Conservation (phyloP, 2,888 invertebrate genomes). For the Crematogaster levior region DNA sequence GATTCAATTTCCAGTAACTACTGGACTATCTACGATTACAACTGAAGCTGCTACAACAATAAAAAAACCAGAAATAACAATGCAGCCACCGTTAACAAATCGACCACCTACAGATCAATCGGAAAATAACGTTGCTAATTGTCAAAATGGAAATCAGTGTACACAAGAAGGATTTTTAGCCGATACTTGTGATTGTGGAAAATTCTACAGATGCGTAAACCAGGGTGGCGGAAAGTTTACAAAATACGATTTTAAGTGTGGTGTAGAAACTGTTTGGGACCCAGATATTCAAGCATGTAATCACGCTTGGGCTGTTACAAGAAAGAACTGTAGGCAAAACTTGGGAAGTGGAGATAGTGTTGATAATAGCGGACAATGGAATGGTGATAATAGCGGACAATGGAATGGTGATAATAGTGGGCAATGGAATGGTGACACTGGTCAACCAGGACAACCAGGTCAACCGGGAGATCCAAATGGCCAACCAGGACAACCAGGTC, state of each 20-base stretch:
- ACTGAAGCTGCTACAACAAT: conserved; percentile 45
- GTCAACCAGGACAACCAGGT: conserved; percentile 66
- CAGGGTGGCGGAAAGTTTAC: conserved; percentile 84
- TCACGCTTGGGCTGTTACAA: conserved; percentile 85
- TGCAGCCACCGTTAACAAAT: conserved; percentile 21
- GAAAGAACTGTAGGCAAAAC: conserved; percentile 66
- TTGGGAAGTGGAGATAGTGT: conserved; percentile 26
- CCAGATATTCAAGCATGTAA: conserved; percentile 87
- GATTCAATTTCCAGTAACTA: conserved; percentile 12
- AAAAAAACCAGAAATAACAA: conserved; percentile 7
- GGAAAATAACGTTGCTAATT: conserved; percentile 15
- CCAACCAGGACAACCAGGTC: conserved; percentile 73
- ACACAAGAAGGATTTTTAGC: conserved; percentile 85
- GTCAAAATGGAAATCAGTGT: conserved; percentile 74
- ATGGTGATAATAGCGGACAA: conserved; percentile 71
- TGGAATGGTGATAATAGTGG: conserved; percentile 69
- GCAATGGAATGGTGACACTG: conserved; percentile 68
- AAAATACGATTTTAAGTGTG: conserved; percentile 87
- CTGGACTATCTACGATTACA: conserved; percentile 33
- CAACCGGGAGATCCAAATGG: conserved; percentile 62
- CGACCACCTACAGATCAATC: conserved; percentile 35
- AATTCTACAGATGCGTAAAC: conserved; percentile 85
- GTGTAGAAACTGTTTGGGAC: conserved; percentile 88
- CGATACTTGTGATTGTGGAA: conserved; percentile 84
- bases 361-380: conserved; percentile 74